phyloP scores from a whole-genome alignment of 1,140 invertebrate species.

The Solen grandis region DNA sequence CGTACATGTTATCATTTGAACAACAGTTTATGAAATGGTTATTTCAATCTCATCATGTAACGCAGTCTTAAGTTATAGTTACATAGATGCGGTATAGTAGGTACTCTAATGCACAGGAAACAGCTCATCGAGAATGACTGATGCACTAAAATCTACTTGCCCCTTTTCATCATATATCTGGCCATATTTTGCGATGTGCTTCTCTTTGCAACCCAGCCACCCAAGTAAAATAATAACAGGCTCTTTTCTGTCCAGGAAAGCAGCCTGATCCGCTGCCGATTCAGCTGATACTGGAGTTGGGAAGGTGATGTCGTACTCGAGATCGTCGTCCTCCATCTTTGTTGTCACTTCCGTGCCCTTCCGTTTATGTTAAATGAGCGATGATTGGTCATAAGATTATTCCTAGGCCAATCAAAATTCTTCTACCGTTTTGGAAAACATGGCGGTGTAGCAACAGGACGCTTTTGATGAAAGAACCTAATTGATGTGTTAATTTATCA shows the following conservation, averaged over 20 bases:
- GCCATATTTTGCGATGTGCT: conserved; percentile 89
- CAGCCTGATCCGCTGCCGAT: conserved; percentile 26
- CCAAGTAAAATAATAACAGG: conserved; percentile 89
- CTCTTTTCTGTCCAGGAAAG: conserved; percentile 52
- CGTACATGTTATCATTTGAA: too few species aligned
- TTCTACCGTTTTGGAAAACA: conserved; percentile 45
- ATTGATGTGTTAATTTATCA: too few species aligned
- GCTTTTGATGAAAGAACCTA: background rate
- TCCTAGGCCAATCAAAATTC: conserved; percentile 49
- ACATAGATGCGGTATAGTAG: too few species aligned
- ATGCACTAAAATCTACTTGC: conserved; percentile 69
- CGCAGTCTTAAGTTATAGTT: too few species aligned
- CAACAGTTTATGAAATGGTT: too few species aligned
- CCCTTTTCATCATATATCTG: conserved; percentile 88
- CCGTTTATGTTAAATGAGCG: background rate
- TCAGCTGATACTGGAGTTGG: conserved; percentile 59
- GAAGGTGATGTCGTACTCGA: conserved; percentile 71
- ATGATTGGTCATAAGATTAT: conserved; percentile 13
- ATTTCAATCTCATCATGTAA: too few species aligned
- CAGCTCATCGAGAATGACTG: too few species aligned
- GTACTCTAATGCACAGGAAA: too few species aligned
- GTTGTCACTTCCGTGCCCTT: conserved; percentile 8
- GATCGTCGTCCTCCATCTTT: conserved; percentile 67
- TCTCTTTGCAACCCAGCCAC: conserved; percentile 90
- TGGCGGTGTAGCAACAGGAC: conserved; percentile 71